Evolutionary conservation across 30 jellyfish, hydroid and myxozoan genomes (phyloP).

Genomic region (Mastigias papua): DNA sequence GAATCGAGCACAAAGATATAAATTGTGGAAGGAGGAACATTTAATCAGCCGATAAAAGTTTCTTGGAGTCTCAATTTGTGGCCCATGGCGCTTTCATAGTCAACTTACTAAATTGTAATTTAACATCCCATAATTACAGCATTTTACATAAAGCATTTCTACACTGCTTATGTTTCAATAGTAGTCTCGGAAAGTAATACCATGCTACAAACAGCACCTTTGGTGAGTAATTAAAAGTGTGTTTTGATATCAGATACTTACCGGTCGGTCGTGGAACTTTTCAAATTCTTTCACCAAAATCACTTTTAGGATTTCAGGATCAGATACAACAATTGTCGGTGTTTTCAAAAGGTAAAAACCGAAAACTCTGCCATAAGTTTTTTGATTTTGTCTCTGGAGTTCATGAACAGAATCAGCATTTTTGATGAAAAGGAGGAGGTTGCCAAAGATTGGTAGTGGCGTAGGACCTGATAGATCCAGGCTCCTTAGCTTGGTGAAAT

Average conservation of each 20-base stretch:
- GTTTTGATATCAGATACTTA: not conserved
- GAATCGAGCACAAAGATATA: not conserved
- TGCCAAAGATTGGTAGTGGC: slow-evolving; percentile 69
- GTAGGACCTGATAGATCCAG: slow-evolving; percentile 63
- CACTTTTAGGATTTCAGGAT: slow-evolving; percentile 55
- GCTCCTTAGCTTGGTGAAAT: slow-evolving; percentile 22
- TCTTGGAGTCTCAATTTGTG: no score
- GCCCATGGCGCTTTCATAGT: no score
- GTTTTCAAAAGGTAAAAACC: slow-evolving; percentile 21
- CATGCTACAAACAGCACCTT: not conserved
- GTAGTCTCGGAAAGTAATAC: not conserved
- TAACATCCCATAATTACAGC: no score
- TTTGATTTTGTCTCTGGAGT: not conserved
- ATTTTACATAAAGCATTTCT: no score
- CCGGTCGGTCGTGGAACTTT: slow-evolving; percentile 76
- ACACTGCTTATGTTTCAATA: no score
- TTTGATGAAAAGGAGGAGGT: not conserved
- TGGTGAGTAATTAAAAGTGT: not conserved
- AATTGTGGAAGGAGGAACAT: no score
- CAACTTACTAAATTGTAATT: no score
- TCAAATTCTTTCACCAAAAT: slow-evolving; percentile 73
- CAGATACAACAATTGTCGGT: slow-evolving; percentile 53
- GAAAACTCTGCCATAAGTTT: slow-evolving; percentile 61
- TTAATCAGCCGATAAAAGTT: no score
- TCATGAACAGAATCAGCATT: not conserved